These are phyloP conservation scores for Sitobion miscanthi DNA, from an alignment of 1,140 invertebrate genomes.

Conservation along the genomic window DNA sequence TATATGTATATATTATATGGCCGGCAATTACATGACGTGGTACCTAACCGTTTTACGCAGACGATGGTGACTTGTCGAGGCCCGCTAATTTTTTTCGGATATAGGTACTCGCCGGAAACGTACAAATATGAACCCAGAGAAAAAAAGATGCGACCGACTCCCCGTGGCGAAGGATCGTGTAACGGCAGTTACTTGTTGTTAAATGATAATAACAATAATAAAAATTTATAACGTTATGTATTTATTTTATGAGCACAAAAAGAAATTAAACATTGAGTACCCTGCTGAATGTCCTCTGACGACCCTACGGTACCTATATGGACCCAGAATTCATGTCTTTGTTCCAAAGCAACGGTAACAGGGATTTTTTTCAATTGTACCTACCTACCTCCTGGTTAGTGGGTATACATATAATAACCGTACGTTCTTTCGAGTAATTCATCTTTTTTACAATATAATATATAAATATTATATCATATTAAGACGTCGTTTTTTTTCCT, in stretches of 20 bases:
- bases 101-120: not conserved
- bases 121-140: not conserved
- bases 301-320: not conserved
- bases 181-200: conserved; percentile 4
- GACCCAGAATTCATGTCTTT: not conserved
- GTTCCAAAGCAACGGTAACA: not conserved
- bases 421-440: no score
- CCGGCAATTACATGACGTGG: not conserved
- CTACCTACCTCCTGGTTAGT: not conserved
- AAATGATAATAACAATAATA: not conserved
- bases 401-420: no score
- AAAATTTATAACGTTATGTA: no score
- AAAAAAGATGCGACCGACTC: not conserved
- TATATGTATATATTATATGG: no score
- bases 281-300: not conserved
- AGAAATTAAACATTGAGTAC: not conserved
- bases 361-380: not conserved
- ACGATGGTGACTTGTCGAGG: not conserved
- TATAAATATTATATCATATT: not conserved
- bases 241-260: not conserved
- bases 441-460: not conserved
- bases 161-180: conserved; percentile 2
- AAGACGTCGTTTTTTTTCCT: not conserved
- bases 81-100: not conserved
- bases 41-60: conserved; percentile 34